These are phyloP conservation scores for Cebus imitator DNA, from an alignment of 2,113 vertebrate species.

Conservation along the genomic window DNA sequence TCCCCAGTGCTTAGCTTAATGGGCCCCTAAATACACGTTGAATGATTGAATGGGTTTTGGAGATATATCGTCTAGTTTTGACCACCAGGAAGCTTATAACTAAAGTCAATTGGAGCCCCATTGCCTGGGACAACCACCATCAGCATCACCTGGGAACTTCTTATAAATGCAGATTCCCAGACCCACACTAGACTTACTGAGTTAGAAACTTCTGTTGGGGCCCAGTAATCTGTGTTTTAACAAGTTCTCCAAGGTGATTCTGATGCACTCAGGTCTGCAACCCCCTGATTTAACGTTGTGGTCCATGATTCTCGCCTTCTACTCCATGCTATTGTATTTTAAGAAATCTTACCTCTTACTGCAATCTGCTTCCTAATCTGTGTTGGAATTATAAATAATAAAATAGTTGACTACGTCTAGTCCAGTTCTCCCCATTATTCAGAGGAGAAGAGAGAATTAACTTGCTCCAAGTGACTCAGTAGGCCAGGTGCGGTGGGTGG, in stretches of 20 bases:
- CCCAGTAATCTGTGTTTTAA: neutral
- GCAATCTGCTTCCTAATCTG: neutral
- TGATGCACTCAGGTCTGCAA: neutral
- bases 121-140: neutral
- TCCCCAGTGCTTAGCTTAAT: neutral
- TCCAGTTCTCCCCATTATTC: neutral
- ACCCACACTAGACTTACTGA: neutral
- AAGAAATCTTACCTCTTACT: neutral
- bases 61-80: neutral
- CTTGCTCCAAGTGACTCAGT: neutral
- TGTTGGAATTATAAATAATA: slow-evolving; percentile 11
- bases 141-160: neutral
- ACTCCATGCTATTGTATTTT: neutral
- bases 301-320: neutral
- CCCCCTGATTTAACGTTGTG: neutral
- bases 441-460: neutral
- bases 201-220: neutral
- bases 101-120: neutral
- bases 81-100: neutral
- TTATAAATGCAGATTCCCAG: neutral
- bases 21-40: neutral
- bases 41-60: neutral
- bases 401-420: neutral
- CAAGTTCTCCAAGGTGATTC: neutral
- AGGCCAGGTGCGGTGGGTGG: too few species aligned